These are phyloP conservation scores for Phaedon cochleariae DNA, from an alignment of 2,888 invertebrate genomes.

Conservation along the genomic window DNA sequence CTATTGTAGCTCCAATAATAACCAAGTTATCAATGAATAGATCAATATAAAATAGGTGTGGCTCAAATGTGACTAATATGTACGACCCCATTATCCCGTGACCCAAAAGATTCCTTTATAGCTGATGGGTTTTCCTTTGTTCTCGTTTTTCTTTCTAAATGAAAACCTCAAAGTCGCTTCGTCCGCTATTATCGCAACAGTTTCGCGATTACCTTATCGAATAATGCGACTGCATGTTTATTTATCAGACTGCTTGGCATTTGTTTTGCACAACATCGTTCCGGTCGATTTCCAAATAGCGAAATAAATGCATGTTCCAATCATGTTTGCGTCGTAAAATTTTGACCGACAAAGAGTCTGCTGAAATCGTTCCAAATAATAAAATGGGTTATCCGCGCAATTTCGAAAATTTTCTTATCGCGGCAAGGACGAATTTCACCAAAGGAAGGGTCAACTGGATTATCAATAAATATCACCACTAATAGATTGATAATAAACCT, in stretches of 20 bases:
- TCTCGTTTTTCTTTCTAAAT: not conserved
- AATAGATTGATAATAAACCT: too few species aligned
- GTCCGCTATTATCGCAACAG: not conserved
- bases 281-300: not conserved
- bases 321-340: not conserved
- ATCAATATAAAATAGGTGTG: too few species aligned
- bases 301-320: not conserved
- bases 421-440: not conserved
- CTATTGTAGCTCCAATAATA: too few species aligned
- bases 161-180: not conserved
- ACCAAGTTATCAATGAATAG: too few species aligned
- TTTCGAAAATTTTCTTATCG: not conserved
- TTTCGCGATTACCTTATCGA: not conserved
- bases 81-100: too few species aligned
- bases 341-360: conserved; percentile 16
- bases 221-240: not conserved
- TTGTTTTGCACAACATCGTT: not conserved
- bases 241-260: not conserved
- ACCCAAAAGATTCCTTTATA: too few species aligned
- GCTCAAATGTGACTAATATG: too few species aligned
- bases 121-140: too few species aligned
- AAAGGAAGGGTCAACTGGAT: not conserved
- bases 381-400: not conserved
- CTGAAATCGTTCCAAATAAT: not conserved
- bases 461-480: too few species aligned